Conservation (phyloP, 2,113 vertebrate genomes). For the Ramphastos sulfuratus region DNA sequence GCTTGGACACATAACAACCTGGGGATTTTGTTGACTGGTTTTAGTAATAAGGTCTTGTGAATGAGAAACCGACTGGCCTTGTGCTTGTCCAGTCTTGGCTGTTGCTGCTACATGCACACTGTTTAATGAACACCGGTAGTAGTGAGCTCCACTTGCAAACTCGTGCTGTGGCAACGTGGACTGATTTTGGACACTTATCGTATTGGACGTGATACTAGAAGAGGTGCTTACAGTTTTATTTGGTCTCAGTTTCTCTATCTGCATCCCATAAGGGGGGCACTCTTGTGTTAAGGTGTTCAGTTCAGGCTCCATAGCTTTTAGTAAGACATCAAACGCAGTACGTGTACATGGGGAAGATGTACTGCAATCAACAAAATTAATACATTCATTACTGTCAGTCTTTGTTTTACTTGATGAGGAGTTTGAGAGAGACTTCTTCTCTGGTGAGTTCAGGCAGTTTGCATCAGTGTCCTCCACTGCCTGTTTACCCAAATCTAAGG, state of each 20-base stretch:
- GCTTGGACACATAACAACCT: constrained; percentile 68
- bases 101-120: constrained; percentile 67
- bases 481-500: constrained; percentile 68
- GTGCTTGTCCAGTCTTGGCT: constrained; percentile 69
- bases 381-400: constrained; percentile 75
- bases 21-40: constrained; percentile 65
- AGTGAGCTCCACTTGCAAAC: constrained; percentile 76
- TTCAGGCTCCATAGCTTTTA: constrained; percentile 98
- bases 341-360: constrained; percentile 75
- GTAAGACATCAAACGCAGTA: constrained; percentile 91
- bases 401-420: constrained; percentile 67
- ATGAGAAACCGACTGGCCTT: constrained; percentile 64
- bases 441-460: constrained; percentile 16
- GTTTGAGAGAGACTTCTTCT: constrained; percentile 38
- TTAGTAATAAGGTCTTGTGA: constrained; percentile 64
- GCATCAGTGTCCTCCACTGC: constrained; percentile 59
- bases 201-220: constrained; percentile 72
- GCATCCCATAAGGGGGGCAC: constrained; percentile 73
- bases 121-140: constrained; percentile 74
- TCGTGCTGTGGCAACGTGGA: constrained; percentile 77
- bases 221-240: constrained; percentile 72
- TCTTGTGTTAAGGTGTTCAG: constrained; percentile 90
- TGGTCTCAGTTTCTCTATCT: constrained; percentile 79
- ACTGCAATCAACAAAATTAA: constrained; percentile 59
- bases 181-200: constrained; percentile 70